These are phyloP conservation scores for Scarus forsteni DNA, from an alignment of 2,797 vertebrate species.

Conservation along the genomic window DNA sequence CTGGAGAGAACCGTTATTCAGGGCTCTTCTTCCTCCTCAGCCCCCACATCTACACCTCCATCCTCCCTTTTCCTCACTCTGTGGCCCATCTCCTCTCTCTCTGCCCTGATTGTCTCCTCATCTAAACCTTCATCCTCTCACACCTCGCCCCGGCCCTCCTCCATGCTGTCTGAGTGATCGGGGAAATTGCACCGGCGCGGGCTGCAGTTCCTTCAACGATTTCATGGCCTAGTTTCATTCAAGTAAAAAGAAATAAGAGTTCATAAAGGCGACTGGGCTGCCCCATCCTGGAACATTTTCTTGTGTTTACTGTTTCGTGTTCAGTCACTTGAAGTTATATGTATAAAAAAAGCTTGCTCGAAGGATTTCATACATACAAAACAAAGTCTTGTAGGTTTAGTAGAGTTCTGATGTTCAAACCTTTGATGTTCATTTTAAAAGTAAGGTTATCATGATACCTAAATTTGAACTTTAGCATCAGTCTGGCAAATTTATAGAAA, in stretches of 20 bases:
- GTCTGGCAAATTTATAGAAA: too few relatives aligned
- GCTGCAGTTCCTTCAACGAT: constrained; percentile 54
- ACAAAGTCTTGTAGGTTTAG: neutral
- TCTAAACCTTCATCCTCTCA: constrained; percentile 58
- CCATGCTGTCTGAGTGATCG: constrained; percentile 59
- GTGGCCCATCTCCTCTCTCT: constrained; percentile 41
- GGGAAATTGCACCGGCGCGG: constrained; percentile 56
- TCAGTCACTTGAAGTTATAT: neutral
- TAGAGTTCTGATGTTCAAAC: too few relatives aligned
- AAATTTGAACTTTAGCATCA: too few relatives aligned
- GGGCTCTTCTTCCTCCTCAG: constrained; percentile 11
- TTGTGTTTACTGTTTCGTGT: constrained; percentile 4
- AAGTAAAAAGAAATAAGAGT: constrained; percentile 27
- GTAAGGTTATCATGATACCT: too few relatives aligned
- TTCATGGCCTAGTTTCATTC: constrained; percentile 66
- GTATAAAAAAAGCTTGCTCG: constrained; percentile 12
- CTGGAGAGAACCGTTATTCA: constrained; percentile 31
- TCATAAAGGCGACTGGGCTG: constrained; percentile 5
- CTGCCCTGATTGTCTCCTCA: constrained; percentile 62
- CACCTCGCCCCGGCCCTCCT: constrained; percentile 52
- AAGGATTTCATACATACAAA: neutral
- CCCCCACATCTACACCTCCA: neutral
- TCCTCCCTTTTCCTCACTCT: constrained; percentile 31
- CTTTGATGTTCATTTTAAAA: too few relatives aligned
- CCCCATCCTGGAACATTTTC: constrained; percentile 8